Evolutionary conservation across 2,888 invertebrate genomes (phyloP).

Genomic region (Leptogaster cylindrica): DNA sequence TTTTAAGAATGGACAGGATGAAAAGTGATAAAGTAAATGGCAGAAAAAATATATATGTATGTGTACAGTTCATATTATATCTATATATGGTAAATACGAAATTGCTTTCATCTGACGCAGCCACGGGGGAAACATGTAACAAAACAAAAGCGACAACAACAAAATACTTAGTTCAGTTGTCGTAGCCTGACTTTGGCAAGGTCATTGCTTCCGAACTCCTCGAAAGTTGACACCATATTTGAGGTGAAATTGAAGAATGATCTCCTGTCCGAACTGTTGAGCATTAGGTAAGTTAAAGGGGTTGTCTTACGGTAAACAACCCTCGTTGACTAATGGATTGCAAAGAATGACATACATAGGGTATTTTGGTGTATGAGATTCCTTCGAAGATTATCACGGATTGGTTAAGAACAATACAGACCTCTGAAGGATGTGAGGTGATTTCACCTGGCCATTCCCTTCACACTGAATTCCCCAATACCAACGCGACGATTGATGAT

Average conservation of each 20-base stretch:
- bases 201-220: not conserved
- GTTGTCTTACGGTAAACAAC: too few species aligned
- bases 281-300: not conserved
- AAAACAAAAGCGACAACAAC: not conserved
- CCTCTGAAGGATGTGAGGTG: too few species aligned
- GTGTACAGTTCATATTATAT: not conserved
- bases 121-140: not conserved
- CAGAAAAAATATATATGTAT: not conserved
- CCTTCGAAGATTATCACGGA: too few species aligned
- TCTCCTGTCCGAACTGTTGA: conserved; percentile 10
- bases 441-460: too few species aligned
- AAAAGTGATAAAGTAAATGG: conserved; percentile 11
- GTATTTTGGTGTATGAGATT: too few species aligned
- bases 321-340: too few species aligned
- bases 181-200: conserved; percentile 1
- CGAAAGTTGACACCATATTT: not conserved
- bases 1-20: not conserved
- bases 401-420: too few species aligned
- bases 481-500: too few species aligned
- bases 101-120: not conserved
- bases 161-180: not conserved
- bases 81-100: too few species aligned
- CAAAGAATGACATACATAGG: too few species aligned
- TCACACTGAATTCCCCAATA: too few species aligned
- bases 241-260: conserved; percentile 24